A percentile compares a stretch with the other conserved stretches of the same genome.
phyloP scores from a whole-genome alignment of 1,140 invertebrate genomes.

The Drosophila ercepeae region DNA sequence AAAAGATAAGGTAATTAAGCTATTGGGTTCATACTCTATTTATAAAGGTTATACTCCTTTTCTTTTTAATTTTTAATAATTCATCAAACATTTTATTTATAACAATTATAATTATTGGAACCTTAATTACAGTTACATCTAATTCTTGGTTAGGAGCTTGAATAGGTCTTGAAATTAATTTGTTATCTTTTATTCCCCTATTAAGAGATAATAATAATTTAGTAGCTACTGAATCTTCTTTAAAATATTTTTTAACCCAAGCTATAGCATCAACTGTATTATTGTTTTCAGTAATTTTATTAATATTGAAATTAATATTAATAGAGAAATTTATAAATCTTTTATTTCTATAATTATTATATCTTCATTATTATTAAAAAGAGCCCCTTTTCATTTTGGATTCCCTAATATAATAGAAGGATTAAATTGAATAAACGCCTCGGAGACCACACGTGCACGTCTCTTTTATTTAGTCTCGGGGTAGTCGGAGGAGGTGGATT shows the following conservation, averaged over 20 bases:
- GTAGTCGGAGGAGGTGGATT: no score
- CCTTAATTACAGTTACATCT: no score
- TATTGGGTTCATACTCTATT: no score
- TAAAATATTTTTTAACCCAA: constrained; percentile 85
- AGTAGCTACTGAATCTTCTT: no score
- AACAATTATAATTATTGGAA: constrained; percentile 84
- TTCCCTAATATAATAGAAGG: no score
- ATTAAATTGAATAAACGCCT: constrained; percentile 84
- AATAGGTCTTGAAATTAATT: no score
- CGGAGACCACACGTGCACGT: no score
- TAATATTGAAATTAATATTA: constrained; percentile 78
- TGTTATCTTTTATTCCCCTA: no score
- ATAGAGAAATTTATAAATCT: constrained; percentile 41
- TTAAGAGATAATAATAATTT: no score
- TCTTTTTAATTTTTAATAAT: constrained; percentile 84
- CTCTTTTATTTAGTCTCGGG: no score
- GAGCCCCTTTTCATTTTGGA: constrained; percentile 85
- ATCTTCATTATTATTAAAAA: constrained; percentile 83
- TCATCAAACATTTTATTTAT: constrained; percentile 84
- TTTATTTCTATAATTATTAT: constrained; percentile 54
- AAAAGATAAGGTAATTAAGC: no score
- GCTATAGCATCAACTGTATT: constrained; percentile 84
- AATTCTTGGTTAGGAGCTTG: no score
- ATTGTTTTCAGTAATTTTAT: constrained; percentile 83
- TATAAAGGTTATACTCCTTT: constrained; percentile 84